phyloP scores from a whole-genome alignment of 2,888 invertebrate genomes.

The Rhodophaea formosa region DNA sequence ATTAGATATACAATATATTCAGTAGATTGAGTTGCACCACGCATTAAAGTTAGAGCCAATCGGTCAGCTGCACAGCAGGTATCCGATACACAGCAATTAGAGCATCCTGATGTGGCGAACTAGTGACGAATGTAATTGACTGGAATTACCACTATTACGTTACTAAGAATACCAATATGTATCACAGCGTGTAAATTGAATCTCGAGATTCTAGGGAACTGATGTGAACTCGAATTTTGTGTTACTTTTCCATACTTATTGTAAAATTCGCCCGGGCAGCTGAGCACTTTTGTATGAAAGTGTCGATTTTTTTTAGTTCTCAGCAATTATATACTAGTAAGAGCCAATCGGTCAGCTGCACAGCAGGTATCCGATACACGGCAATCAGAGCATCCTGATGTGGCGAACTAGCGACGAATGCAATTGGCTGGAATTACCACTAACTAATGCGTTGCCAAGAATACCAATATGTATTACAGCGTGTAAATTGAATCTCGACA shows the following conservation, averaged over 20 bases:
- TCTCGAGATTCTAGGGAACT: too few species aligned
- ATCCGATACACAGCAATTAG: conserved; percentile 1
- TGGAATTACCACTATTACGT: background rate
- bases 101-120: conserved; percentile 3
- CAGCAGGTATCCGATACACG: background rate
- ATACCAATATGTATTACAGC: too few species aligned
- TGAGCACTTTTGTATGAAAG: too few species aligned
- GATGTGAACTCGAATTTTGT: too few species aligned
- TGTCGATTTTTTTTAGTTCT: too few species aligned
- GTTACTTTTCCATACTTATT: too few species aligned
- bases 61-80: conserved; percentile 5
- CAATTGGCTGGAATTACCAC: background rate
- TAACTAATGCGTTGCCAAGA: conserved; percentile 5
- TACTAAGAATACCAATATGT: too few species aligned
- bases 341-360: conserved; percentile 3
- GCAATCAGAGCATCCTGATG: conserved; percentile 10
- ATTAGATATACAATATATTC: too few species aligned
- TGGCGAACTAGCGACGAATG: background rate
- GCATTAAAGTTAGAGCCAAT: background rate
- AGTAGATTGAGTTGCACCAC: background rate
- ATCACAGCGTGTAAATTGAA: too few species aligned
- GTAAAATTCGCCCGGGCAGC: too few species aligned
- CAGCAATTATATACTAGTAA: too few species aligned
- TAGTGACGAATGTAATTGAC: background rate
- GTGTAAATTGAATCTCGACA: too few species aligned